These are phyloP conservation scores for Peromyscus leucopus DNA, from an alignment of 2,113 vertebrate genomes.

Conservation along the genomic window DNA sequence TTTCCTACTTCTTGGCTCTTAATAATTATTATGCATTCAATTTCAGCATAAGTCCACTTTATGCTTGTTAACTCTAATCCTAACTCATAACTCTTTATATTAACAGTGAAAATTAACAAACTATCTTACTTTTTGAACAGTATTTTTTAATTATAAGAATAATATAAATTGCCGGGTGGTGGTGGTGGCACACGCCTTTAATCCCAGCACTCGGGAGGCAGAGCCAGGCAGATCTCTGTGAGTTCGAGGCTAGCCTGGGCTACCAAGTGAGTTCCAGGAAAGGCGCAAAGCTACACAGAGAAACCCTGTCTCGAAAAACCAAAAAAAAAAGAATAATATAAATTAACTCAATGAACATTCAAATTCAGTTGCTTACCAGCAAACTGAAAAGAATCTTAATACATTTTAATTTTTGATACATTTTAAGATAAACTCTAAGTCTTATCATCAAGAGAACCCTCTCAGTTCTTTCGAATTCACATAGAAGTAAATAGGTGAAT, in stretches of 20 bases:
- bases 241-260: too few species aligned
- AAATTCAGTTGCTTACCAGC: not conserved
- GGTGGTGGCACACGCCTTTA: too few species aligned
- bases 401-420: conserved; percentile 35
- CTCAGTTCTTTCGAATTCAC: not conserved
- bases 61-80: conserved; percentile 3
- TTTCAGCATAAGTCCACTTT: not conserved
- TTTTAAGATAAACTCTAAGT: conserved; percentile 4
- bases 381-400: not conserved
- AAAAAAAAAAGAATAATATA: not conserved
- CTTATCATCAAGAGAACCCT: not conserved
- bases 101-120: not conserved
- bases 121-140: not conserved
- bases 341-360: not conserved
- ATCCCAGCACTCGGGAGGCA: too few species aligned
- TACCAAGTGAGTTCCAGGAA: too few species aligned
- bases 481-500: not conserved
- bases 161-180: not conserved
- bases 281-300: too few species aligned
- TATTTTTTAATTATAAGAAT: not conserved
- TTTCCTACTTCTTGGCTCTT: not conserved
- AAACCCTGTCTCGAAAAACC: too few species aligned
- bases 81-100: not conserved
- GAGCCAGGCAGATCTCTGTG: too few species aligned
- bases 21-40: not conserved